Evolutionary conservation across 2,888 invertebrate genomes (phyloP).

Genomic region (Brassicogethes aeneus): DNA sequence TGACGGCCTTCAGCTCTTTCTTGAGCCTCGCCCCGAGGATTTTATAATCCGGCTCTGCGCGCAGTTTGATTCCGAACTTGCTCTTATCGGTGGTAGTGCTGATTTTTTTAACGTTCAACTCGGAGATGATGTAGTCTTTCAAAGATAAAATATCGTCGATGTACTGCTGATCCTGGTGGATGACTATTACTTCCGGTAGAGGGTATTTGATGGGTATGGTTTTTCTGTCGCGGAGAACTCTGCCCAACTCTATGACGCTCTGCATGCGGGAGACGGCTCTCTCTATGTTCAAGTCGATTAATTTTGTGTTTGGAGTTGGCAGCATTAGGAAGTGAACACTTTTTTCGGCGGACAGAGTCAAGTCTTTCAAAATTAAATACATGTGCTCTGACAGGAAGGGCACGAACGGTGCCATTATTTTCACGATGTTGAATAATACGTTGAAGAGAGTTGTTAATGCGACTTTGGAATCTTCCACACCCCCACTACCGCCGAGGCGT

Average conservation of each 20-base stretch:
- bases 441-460: constrained; percentile 83
- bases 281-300: constrained; percentile 83
- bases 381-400: constrained; percentile 94
- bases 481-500: constrained; percentile 86
- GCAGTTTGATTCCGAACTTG: constrained; percentile 74
- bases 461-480: constrained; percentile 67
- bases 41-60: constrained; percentile 94
- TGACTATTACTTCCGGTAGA: constrained; percentile 88
- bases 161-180: constrained; percentile 74
- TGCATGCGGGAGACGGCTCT: constrained; percentile 89
- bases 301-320: constrained; percentile 58
- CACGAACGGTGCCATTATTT: constrained; percentile 95
- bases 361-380: constrained; percentile 76
- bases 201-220: constrained; percentile 96
- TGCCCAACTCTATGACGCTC: constrained; percentile 86
- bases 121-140: constrained; percentile 79
- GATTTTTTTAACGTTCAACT: constrained; percentile 83
- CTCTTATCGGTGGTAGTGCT: constrained; percentile 82
- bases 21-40: constrained; percentile 81
- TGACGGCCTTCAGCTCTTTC: constrained; percentile 81
- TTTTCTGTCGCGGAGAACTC: constrained; percentile 86
- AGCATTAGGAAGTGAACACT: constrained; percentile 92
- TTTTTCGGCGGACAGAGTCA: constrained; percentile 50
- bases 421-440: constrained; percentile 79
- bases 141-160: constrained; percentile 71